These are phyloP conservation scores for Tetropium fuscum DNA, from an alignment of 2,888 invertebrate genomes.

Conservation along the genomic window DNA sequence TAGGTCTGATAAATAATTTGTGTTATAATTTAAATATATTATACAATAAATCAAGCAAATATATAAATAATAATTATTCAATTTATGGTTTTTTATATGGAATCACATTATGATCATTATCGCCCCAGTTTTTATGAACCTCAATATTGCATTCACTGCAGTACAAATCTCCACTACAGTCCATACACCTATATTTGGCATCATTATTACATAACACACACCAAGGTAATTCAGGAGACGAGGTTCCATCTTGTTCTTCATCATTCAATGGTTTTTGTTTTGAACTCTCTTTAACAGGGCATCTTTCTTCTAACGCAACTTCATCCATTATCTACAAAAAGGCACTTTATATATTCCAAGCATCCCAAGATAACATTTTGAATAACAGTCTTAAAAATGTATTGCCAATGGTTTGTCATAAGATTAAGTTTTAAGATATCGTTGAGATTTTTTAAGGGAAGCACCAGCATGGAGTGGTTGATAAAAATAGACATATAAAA, in stretches of 20 bases:
- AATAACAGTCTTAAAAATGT: too few species aligned
- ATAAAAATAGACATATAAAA: too few species aligned
- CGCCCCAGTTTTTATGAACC: constrained; percentile 69
- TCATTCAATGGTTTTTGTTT: constrained; percentile 39
- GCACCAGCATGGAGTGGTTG: too few species aligned
- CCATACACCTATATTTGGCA: constrained; percentile 78
- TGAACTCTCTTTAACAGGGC: constrained; percentile 41
- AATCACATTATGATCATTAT: constrained; percentile 60
- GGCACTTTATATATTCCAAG: too few species aligned
- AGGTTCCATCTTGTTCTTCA: constrained; percentile 41
- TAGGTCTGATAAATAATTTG: neutral
- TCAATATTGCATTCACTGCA: constrained; percentile 81
- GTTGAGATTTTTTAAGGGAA: too few species aligned
- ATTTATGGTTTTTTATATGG: constrained; percentile 47
- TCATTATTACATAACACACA: constrained; percentile 90
- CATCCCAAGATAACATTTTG: too few species aligned
- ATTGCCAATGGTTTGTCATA: too few species aligned
- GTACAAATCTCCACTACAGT: constrained; percentile 85
- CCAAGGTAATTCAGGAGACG: constrained; percentile 76
- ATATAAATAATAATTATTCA: neutral
- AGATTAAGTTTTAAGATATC: too few species aligned
- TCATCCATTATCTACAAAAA: constrained; percentile 66
- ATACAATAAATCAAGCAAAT: constrained; percentile 1
- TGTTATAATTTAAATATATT: neutral
- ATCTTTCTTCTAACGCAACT: constrained; percentile 66